Evolutionary conservation across 2,888 invertebrate genomes (phyloP), one percentile per base, ranked within the genome.

Genomic region (Erynnis tages): DNA sequence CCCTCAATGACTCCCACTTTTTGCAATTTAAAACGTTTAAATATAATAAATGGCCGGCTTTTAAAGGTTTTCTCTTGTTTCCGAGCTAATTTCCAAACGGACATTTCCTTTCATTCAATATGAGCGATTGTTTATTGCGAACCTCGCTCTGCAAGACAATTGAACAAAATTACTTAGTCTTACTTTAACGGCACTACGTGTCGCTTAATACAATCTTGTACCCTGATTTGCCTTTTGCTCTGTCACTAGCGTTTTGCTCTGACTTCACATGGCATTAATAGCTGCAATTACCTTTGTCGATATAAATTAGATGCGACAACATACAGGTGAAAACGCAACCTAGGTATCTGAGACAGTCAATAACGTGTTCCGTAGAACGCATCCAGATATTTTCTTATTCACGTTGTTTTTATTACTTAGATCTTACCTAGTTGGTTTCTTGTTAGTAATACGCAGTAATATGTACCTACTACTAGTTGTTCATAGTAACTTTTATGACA

Each of bases 51-150:
- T 73, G 70, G 66, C 62, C 60, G 66, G 65, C 76, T 78, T 79
- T 79, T 80, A 88, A 89, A 84, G 77, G 85, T 83, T 86, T 88
- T 89, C 84, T 78, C 84, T 84, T 87, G 89, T 88, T 82, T 80
- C 74, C 74, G 68, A 78, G 79, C 79, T 84, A 88, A 88, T 87
- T 89, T 86, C 75, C 74, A 79, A 79, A 79, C 82, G 72, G 83
- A 88, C 88, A 84, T 85, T 87, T 89, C 88, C 88, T 87, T 72
- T 86, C 87, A 89, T 89, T 89, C 86, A 88, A 79, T 87, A 88
- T 88, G 82, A 87, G 69, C 89, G 82, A 88, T 88, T 86, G 88
- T 89, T 83, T 85, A 87, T 86, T 79, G 76, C 78, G 67, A 72
- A 74, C 69, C 75, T 69, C 77, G 74, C 78, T 81, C 80, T 73